phyloP scores from a whole-genome alignment of 2,797 vertebrate genomes.

The Artibeus lituratus region DNA sequence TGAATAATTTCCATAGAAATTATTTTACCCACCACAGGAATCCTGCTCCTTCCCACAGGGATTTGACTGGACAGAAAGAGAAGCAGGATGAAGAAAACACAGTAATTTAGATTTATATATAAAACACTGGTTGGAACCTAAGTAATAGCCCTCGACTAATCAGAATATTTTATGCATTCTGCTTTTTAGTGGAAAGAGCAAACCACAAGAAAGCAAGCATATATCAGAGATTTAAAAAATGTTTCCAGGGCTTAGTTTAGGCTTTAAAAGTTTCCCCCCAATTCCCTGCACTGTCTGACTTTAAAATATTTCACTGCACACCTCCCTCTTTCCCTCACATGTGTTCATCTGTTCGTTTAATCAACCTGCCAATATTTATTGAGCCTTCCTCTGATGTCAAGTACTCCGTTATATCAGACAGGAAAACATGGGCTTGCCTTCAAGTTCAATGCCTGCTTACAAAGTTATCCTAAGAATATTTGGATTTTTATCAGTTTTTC shows the following conservation, averaged over 20 bases:
- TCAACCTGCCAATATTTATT: background rate
- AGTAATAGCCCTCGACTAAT: slow-evolving; percentile 65
- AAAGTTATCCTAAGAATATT: slow-evolving; percentile 9
- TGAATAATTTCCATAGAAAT: slow-evolving; percentile 68
- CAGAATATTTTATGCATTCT: slow-evolving; percentile 63
- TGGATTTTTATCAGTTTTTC: background rate
- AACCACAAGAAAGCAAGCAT: slow-evolving; percentile 63
- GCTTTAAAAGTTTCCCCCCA: background rate
- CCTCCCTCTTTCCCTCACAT: background rate
- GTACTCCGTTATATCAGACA: background rate
- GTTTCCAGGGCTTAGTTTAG: slow-evolving; percentile 48
- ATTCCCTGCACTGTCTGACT: background rate
- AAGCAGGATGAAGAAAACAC: background rate
- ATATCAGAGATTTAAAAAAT: slow-evolving; percentile 44
- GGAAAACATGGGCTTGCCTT: background rate
- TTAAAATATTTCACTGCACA: background rate
- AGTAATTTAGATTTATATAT: slow-evolving; percentile 55
- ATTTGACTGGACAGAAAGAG: slow-evolving; percentile 36
- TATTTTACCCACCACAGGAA: slow-evolving; percentile 66
- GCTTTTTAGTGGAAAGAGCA: slow-evolving; percentile 50
- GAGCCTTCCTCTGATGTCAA: background rate
- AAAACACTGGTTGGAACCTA: slow-evolving; percentile 49
- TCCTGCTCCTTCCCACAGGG: slow-evolving; percentile 33
- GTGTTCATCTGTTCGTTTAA: slow-evolving; percentile 3
- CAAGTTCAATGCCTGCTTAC: background rate